phyloP scores from a whole-genome alignment of 2,888 invertebrate genomes.

The Rhaphigaster nebulosa region DNA sequence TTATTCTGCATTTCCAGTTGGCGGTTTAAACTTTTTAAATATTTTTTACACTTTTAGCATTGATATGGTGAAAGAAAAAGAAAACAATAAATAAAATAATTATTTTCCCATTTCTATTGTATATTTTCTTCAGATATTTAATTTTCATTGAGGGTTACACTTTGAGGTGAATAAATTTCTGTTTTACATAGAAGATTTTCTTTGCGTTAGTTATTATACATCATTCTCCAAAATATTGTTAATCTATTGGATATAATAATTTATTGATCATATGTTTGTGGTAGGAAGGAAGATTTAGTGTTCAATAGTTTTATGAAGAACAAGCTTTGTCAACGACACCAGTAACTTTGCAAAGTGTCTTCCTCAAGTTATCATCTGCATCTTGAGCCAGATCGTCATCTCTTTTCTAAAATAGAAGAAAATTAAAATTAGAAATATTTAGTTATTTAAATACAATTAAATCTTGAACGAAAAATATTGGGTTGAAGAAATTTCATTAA shows the following conservation, averaged over 20 bases:
- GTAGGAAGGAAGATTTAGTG: neutral
- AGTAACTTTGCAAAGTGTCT: neutral
- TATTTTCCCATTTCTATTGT: neutral
- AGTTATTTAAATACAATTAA: neutral
- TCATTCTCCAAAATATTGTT: neutral
- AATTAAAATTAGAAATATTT: neutral
- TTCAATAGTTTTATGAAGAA: neutral
- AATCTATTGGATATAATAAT: neutral
- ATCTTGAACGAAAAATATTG: neutral
- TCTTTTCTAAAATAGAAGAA: neutral
- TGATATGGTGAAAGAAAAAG: too few species aligned
- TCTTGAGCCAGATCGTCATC: neutral
- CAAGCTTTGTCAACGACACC: slow-evolving; percentile 18
- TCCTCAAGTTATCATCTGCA: neutral
- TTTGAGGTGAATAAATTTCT: neutral
- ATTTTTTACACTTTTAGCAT: too few species aligned
- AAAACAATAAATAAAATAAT: too few species aligned
- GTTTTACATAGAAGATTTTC: neutral
- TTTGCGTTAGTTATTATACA: too few species aligned
- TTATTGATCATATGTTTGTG: neutral
- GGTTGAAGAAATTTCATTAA: neutral
- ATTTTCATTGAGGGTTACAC: neutral
- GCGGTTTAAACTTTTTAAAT: too few species aligned
- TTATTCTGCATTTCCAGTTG: too few species aligned
- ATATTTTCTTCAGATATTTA: neutral